Base-by-base conservation (phyloP, 2,797 vertebrate species). In the Ptychadena robeensis region DNA sequence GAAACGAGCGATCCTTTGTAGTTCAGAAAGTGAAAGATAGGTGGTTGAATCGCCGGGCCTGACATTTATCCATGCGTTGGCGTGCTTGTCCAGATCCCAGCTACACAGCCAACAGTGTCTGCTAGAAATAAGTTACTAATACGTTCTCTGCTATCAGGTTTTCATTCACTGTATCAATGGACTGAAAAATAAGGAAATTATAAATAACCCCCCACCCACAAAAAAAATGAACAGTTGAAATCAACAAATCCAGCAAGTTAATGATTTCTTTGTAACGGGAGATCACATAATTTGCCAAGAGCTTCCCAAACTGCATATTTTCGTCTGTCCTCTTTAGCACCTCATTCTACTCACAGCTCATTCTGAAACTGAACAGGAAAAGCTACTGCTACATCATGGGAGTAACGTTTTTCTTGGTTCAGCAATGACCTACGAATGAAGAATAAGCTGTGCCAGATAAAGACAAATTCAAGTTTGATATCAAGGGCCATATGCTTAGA, bases 1-100 rank as follows among this genome's bases (percentile, higher is more conserved):
- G 48, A 65, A 28, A 69, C 48, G 14, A 27, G 40, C 53, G 76
- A 57, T 65, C 37, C n/a, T 68, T n/a, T 53, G 30, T 34, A 78
- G 40, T 8, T 9, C 14, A 38, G 12, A 38, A 37, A 27, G 38
- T 22, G 14, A 65, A 66, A 30, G 40, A 48, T 61, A 66, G 63
- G 38, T 64, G 25, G 9, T n/a, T 28, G 61, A 30, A 61, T n/a
- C 38, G 37, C 12, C 11, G 25, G 2, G 11, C 28, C 9, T 61
- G 25, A 61, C 37, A 18, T 65, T 31, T 27, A 44, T 25, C 18
- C 9, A 44, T 27, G 11, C 18, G 18, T 10, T 65, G 34, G 25
- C 44, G 38, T n/a, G 61, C 25, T 61, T 65, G 27, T 9, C 22
- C 53, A 28, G 61, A 61, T 61, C 59, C 59, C 59, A 61, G 59